Base-by-base conservation (phyloP, 2,888 invertebrate genomes). In the Sminthurinus aureus region DNA sequence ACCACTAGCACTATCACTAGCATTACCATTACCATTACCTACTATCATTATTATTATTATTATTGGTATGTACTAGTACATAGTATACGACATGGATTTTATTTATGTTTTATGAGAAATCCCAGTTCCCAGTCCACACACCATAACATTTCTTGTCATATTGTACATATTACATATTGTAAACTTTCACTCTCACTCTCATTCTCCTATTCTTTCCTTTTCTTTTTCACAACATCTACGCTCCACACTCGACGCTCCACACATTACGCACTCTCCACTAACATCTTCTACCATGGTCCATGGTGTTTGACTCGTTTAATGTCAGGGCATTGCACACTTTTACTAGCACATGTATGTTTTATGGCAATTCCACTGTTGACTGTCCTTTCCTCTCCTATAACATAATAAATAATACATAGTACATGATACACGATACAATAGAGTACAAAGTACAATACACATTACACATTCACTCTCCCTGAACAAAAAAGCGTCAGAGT, bases 171-270 rank as follows among this genome's bases (percentile, higher is more conserved):
- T 38, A 6, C 6, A 38, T 38, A 4, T 38, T 38, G 38, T 38
- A 38, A 79, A 79, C 79, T 67, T 79, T 79, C 51, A 69, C 79
- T 38, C 38, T 38, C n/a, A n/a, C n/a, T 79, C 79, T 67, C 79
- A 79, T 79, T 11, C 66, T 58, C 4, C 51, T 52, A 52, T 52
- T 52, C 13, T 52, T 52, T 13, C 58, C 13, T 58, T 20, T 38
- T 76, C 76, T 75, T 24, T 26, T 13, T 20, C 66, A 66, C 78
- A 52, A 4, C 26, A 1, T 38, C 38, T 38, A 38, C 3, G 6
- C 6, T 38, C 38, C 6, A 38, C 3, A 38, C 38, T 38, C 3
- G 1, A 38, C 3, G 6, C 38, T 38, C 1, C 6, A 38, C 38
- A 52, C 58, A n/a, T 38, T 75, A 13, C 50, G 51, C 76, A 51